Conservation (phyloP, 2,888 invertebrate genomes). For the Conchocele bisecta region DNA sequence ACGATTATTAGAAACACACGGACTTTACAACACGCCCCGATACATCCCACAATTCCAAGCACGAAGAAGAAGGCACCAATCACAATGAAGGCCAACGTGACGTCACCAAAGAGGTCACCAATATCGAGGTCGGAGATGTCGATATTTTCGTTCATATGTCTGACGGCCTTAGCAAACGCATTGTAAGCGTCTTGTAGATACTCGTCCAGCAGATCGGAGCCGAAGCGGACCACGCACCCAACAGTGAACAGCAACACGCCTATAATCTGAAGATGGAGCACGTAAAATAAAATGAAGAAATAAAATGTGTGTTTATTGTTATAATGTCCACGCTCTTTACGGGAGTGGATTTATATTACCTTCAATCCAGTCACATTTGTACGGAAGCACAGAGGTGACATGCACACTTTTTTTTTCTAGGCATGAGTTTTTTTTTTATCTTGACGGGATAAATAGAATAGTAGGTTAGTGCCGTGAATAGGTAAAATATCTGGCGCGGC, state of each 20-base stretch:
- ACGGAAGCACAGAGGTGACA: too few species aligned
- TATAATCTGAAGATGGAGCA: constrained; percentile 42
- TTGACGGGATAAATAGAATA: too few species aligned
- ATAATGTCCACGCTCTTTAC: too few species aligned
- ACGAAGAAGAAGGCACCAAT: constrained; percentile 74
- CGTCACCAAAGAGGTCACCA: constrained; percentile 65
- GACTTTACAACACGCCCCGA: constrained; percentile 74
- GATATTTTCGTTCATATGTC: constrained; percentile 21
- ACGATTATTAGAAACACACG: constrained; percentile 68
- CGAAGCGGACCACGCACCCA: constrained; percentile 46
- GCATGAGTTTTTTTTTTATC: too few species aligned
- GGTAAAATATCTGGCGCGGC: too few species aligned
- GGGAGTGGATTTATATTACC: too few species aligned
- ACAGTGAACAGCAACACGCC: constrained; percentile 38
- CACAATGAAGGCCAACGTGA: constrained; percentile 70
- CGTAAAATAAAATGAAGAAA: too few species aligned
- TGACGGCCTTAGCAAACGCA: constrained; percentile 40
- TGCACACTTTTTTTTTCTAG: too few species aligned
- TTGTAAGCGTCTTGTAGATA: constrained; percentile 48
- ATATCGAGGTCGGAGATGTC: constrained; percentile 64
- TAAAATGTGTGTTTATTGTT: too few species aligned
- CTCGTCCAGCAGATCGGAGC: constrained; percentile 39
- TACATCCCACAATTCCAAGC: constrained; percentile 70
- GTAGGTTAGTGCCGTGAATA: too few species aligned
- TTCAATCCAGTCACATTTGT: too few species aligned